phyloP scores from a whole-genome alignment of 2,797 vertebrate species.

The Anisognathus igniventris region DNA sequence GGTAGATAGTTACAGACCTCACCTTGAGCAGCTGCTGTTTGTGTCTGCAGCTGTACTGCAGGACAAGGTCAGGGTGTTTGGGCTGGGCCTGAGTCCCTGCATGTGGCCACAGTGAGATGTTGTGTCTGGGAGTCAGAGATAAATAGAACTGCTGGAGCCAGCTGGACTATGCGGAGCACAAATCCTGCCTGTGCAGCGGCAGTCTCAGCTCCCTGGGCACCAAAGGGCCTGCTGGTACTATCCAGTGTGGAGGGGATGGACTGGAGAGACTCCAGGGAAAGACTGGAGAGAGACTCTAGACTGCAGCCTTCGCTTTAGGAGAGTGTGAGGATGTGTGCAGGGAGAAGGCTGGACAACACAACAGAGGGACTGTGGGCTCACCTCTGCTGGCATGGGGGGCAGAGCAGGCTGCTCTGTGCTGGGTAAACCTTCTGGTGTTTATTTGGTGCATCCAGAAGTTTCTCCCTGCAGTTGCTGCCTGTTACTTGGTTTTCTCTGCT shows the following conservation, averaged over 20 bases:
- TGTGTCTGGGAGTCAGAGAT: not conserved
- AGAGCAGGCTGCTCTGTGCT: not conserved
- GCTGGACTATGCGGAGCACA: fast-evolving
- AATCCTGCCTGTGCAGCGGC: fast-evolving
- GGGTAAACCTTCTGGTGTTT: not conserved
- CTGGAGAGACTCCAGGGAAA: not conserved
- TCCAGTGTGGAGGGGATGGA: not conserved
- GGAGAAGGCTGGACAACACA: not conserved
- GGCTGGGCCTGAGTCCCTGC: not conserved
- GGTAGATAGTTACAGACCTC: not conserved
- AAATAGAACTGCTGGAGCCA: not conserved
- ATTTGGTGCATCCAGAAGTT: too few relatives aligned
- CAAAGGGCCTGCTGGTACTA: not conserved
- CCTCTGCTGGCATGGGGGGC: not conserved
- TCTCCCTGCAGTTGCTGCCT: not conserved
- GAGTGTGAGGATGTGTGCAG: not conserved
- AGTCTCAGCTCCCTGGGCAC: too few relatives aligned
- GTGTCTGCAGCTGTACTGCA: not conserved
- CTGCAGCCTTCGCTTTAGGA: fast-evolving
- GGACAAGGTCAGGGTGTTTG: not conserved
- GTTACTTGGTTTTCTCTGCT: not conserved
- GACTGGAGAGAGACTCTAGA: too few relatives aligned
- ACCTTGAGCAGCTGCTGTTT: not conserved
- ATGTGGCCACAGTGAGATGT: not conserved
- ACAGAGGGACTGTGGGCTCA: not conserved